Conservation (phyloP, 2,113 vertebrate species). For the Tetraodon nigroviridis region DNA sequence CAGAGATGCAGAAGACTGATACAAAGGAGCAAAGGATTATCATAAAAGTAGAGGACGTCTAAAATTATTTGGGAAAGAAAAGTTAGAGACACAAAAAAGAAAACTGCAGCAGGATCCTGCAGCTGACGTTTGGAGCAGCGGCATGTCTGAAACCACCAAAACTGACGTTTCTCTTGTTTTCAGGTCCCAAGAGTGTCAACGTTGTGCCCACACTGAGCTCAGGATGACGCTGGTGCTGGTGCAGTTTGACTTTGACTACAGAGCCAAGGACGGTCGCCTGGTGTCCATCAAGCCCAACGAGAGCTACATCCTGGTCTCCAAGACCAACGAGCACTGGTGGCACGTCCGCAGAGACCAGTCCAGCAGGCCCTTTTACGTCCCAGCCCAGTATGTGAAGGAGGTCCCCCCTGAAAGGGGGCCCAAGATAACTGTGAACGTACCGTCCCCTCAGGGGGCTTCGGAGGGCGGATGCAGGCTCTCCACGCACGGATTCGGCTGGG, state of each 20-base stretch:
- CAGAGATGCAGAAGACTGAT: background rate
- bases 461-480: slow-evolving; percentile 39
- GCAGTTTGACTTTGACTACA: slow-evolving; percentile 84
- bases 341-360: slow-evolving; percentile 76
- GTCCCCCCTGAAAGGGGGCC: slow-evolving; percentile 40
- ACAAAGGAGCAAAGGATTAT: background rate
- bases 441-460: background rate
- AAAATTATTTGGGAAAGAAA: too few species aligned
- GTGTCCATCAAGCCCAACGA: slow-evolving; percentile 86
- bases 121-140: too few species aligned
- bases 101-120: too few species aligned
- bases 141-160: background rate
- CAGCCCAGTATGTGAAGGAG: slow-evolving; percentile 85
- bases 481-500: slow-evolving; percentile 49
- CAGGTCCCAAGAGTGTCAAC: slow-evolving; percentile 28
- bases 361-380: slow-evolving; percentile 83
- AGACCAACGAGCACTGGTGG: slow-evolving; percentile 91
- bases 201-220: background rate
- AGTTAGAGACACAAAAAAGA: too few species aligned
- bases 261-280: slow-evolving; percentile 74
- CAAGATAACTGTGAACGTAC: background rate
- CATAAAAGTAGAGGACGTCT: too few species aligned
- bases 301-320: slow-evolving; percentile 80
- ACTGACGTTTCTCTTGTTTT: slow-evolving; percentile 31
- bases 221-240: slow-evolving; percentile 80